Evolutionary conservation across 2,888 invertebrate species (phyloP), one percentile per base, ranked within the genome.

Genomic region (Smittia aterrima): DNA sequence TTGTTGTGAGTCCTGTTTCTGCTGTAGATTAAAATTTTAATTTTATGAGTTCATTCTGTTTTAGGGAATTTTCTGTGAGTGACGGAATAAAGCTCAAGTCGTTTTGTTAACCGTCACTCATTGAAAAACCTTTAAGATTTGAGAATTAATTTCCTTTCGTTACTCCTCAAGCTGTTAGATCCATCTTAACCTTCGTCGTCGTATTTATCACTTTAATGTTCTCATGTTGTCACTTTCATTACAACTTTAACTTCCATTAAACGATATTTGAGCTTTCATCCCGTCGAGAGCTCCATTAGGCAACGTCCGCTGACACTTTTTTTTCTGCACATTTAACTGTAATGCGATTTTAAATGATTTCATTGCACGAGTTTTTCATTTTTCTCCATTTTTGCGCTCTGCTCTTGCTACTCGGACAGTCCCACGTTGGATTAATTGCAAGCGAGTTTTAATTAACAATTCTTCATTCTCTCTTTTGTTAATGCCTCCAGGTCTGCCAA

Each of bases 401-500:
- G 3, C 9, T 32, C 32, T 32, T 9, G 32, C 32, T 32, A 9
- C 32, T 32, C 32, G 32, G 32, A 32, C 32, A n/a, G n/a, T n/a
- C n/a, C n/a, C n/a, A n/a, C n/a, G n/a, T n/a, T n/a, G n/a, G n/a
- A n/a, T n/a, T n/a, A 38, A 38, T 16, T 47, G 53, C 53, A 47
- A 47, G 11, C n/a, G 18, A 13, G n/a, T 16, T 47, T 47, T 47
- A 47, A 16, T 47, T 47, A 16, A 47, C n/a, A 47, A 16, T 47
- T 18, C n/a, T 47, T 47, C 53, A 16, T 18, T 38, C 6, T 38
- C 38, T 11, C 38, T 38, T 38, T 38, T 38, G 38, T 38, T 18
- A 16, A 47, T 71, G 1, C 11, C 75, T 76, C 40, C 75, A 82
- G 82, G 82, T 77, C 79, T 81, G 76, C 79, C 81, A 70, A 79